Evolutionary conservation across 2,888 invertebrate species (phyloP).

Genomic region (Copidosoma aretas): DNA sequence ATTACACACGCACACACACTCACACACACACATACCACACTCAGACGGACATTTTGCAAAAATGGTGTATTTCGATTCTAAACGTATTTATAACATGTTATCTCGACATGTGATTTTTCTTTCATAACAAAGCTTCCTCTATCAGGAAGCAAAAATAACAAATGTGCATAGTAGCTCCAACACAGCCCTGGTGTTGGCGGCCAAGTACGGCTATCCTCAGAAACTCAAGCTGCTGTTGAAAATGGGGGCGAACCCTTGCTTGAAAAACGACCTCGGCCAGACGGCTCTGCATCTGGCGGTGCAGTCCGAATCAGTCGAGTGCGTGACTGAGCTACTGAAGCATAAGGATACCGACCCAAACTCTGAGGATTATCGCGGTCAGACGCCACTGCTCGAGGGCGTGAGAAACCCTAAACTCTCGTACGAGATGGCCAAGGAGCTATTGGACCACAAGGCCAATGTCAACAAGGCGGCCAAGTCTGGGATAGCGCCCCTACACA

Average conservation of each 20-base stretch:
- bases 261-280: conserved; percentile 80
- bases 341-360: conserved; percentile 81
- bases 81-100: too few species aligned
- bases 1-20: too few species aligned
- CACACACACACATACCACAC: too few species aligned
- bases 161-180: too few species aligned
- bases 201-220: conserved; percentile 85
- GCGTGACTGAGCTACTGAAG: conserved; percentile 77
- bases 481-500: conserved; percentile 84
- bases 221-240: conserved; percentile 78
- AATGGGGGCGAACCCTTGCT: conserved; percentile 77
- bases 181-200: conserved; percentile 84
- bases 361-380: conserved; percentile 79
- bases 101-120: too few species aligned
- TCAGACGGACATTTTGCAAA: too few species aligned
- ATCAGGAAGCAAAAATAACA: too few species aligned
- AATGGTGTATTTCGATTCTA: too few species aligned
- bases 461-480: conserved; percentile 85
- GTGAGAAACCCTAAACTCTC: conserved; percentile 83
- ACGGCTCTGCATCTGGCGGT: conserved; percentile 87
- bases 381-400: conserved; percentile 83
- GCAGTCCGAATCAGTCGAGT: conserved; percentile 79
- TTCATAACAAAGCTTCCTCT: too few species aligned
- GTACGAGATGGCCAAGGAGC: conserved; percentile 79
- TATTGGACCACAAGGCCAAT: conserved; percentile 81